Percentiles rank a stretch among this genome's conserved stretches.
These are phyloP conservation scores for Bellardia pandia DNA, from an alignment of 2,888 invertebrate species.

Conservation along the genomic window DNA sequence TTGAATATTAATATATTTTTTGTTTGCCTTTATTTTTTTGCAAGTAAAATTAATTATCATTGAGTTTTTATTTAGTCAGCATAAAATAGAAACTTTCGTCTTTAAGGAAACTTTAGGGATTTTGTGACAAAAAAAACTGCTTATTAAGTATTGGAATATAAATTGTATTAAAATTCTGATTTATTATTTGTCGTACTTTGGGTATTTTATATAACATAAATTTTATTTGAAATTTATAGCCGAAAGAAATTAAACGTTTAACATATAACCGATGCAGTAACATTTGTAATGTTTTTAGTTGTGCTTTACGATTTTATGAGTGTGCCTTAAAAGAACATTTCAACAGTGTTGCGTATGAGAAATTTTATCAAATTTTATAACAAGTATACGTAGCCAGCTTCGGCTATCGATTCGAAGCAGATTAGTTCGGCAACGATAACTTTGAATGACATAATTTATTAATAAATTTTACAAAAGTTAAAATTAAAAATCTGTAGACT, in stretches of 20 bases:
- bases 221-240: slow-evolving; percentile 3
- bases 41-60: slow-evolving; percentile 64
- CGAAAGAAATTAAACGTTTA: background rate
- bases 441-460: no score
- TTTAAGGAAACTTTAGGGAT: background rate
- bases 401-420: no score
- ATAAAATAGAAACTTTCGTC: slow-evolving; percentile 18
- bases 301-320: background rate
- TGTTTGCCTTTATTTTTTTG: slow-evolving; percentile 2
- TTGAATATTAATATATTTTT: slow-evolving; percentile 25
- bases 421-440: no score
- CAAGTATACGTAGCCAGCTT: slow-evolving; percentile 1
- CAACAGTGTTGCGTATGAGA: slow-evolving; percentile 13
- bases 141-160: slow-evolving; percentile 22
- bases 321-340: background rate
- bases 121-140: background rate
- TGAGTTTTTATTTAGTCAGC: slow-evolving; percentile 62
- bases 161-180: slow-evolving; percentile 25
- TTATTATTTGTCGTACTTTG: slow-evolving; percentile 39
- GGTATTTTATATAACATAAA: slow-evolving; percentile 16
- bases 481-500: no score
- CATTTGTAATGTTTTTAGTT: background rate
- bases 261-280: no score
- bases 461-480: no score
- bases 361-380: slow-evolving; percentile 2